Evolutionary conservation across 2,113 vertebrate genomes (phyloP), one percentile per base, ranked within the genome.

Genomic region (Sclerurus mexicanus): DNA sequence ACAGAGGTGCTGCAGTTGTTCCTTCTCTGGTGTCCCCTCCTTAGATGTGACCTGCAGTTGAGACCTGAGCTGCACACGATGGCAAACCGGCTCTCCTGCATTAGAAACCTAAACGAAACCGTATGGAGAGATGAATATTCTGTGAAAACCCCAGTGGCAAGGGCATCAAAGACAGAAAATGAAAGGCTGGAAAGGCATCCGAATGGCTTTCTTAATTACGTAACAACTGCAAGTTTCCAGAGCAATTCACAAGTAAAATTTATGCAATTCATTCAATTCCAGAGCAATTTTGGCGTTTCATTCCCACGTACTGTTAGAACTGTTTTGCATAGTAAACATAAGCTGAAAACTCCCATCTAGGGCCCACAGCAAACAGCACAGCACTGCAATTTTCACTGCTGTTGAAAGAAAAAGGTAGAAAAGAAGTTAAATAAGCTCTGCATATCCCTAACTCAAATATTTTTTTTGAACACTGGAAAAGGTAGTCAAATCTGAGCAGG

Each of bases 161-260:
- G 72, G 79, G 75, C 80, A 87, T 93, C 93, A 94, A 96, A 95
- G 87, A 56, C 33, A 67, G 62, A 94, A 96, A 92, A 94, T 77
- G 37, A 94, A 77, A 74, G 75, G 74, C 72, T 87, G 59, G 30
- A 81, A 96, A 95, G 90, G 73, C 68, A 77, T 83, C 42, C 90
- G 85, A 94, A 86, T 56, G 50, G 53, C 47, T 90, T 88, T 95
- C 62, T 89, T 92, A 94, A 88, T 95, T 79, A 80, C 5, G 12
- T 79, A 88, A 80, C 50, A 63, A 89, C 90, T 95, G 79, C 63
- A 73, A 89, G 23, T 94, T 95, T 96, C 88, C 85, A 96, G 58
- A 82, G 50, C 77, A 80, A 92, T 87, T 96, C 80, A 90, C 75
- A 63, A 69, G 37, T 59, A 47, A 85, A 56, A 89, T 68, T 82